Conservation (phyloP, 2,888 invertebrate species). For the Netelia inedita region DNA sequence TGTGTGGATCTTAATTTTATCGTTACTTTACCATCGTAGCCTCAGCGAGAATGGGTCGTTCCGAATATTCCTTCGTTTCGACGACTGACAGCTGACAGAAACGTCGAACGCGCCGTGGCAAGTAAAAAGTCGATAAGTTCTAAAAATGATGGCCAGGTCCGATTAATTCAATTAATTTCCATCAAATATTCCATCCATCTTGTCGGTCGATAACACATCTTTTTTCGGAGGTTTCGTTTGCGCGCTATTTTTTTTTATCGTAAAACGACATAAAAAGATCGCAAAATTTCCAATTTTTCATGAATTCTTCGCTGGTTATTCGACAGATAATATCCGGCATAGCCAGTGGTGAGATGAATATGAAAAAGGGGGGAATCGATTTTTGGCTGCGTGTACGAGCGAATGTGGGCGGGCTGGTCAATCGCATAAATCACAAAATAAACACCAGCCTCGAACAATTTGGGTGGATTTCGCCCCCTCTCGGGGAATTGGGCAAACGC, state of each 20-base stretch:
- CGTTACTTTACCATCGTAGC: conserved; percentile 25
- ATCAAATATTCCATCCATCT: neutral
- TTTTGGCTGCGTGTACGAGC: conserved; percentile 10
- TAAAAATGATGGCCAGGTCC: conserved; percentile 21
- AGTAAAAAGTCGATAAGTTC: conserved; percentile 23
- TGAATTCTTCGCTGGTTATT: conserved; percentile 21
- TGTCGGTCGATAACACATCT: neutral
- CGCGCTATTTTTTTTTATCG: neutral
- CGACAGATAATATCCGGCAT: conserved; percentile 5
- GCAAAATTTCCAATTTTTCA: neutral
- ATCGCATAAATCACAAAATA: conserved; percentile 81
- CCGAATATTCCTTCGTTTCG: neutral
- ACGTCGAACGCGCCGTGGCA: too few species aligned
- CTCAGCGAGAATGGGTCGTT: conserved; percentile 23
- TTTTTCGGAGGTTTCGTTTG: neutral
- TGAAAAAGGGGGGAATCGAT: conserved; percentile 40
- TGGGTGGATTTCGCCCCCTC: conserved; percentile 70
- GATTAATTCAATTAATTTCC: conserved; percentile 39
- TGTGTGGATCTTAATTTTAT: conserved; percentile 17
- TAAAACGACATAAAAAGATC: neutral
- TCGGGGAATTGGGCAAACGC: conserved; percentile 54
- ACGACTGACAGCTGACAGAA: neutral
- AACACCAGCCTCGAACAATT: conserved; percentile 79
- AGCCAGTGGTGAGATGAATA: conserved; percentile 1
- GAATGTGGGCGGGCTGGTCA: conserved; percentile 71